Conservation (phyloP, 2,113 vertebrate genomes). For the Dascyllus trimaculatus region DNA sequence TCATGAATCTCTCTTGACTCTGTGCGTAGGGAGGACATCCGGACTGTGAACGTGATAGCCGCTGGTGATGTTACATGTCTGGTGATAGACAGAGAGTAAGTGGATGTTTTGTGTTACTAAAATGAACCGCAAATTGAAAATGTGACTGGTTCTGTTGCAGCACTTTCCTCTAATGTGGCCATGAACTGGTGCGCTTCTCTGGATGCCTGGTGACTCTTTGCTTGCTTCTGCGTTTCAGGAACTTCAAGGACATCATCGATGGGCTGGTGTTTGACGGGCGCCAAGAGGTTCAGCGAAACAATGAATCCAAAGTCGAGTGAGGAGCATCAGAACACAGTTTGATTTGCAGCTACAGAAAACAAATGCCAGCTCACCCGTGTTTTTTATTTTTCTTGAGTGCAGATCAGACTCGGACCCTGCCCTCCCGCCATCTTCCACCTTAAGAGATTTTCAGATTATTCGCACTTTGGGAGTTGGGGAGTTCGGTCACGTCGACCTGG, state of each 20-base stretch:
- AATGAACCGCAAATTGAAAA: not conserved
- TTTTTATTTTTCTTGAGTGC: constrained; percentile 30
- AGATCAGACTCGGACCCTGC: constrained; percentile 67
- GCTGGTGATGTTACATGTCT: constrained; percentile 78
- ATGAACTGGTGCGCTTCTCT: not conserved
- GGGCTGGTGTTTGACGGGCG: constrained; percentile 58
- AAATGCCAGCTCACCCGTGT: not conserved
- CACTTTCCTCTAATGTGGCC: not conserved
- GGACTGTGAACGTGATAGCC: constrained; percentile 73
- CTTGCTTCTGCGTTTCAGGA: constrained; percentile 58
- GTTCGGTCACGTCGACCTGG: constrained; percentile 82
- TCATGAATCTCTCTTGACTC: constrained; percentile 18
- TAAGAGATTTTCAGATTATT: constrained; percentile 82
- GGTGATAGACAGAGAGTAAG: constrained; percentile 83
- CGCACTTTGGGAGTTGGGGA: constrained; percentile 74
- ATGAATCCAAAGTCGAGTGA: constrained; percentile 62
- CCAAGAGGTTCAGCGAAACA: constrained; percentile 46
- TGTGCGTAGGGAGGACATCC: constrained; percentile 75
- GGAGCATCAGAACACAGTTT: constrained; percentile 28
- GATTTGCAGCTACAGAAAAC: not conserved
- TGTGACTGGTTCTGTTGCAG: not conserved
- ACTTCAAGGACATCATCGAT: constrained; percentile 69
- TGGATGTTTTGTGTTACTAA: not conserved
- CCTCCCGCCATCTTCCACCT: constrained; percentile 53
- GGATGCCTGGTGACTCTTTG: not conserved